Conservation (phyloP, 1,140 invertebrate species). For the Scaptodrosophila lebanonensis region DNA sequence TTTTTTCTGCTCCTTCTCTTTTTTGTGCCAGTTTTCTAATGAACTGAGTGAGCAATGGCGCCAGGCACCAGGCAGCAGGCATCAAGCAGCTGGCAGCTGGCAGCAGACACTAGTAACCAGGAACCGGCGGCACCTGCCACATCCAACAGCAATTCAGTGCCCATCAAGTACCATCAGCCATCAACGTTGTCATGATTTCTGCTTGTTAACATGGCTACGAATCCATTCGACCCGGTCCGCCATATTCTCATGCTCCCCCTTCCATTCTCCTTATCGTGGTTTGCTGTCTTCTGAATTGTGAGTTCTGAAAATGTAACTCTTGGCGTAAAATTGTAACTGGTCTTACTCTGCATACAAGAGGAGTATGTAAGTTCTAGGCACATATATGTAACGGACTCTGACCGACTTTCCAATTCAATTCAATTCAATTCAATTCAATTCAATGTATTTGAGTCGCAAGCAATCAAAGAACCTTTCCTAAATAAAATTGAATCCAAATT, state of each 20-base stretch:
- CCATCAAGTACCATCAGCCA: constrained; percentile 66
- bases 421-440: no score
- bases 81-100: not conserved
- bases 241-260: not conserved
- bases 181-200: constrained; percentile 72
- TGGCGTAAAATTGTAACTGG: constrained; percentile 47
- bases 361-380: no score
- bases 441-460: no score
- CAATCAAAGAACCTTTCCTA: no score
- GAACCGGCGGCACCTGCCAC: not conserved
- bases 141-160: constrained; percentile 7
- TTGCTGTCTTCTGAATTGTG: constrained; percentile 69
- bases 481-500: no score
- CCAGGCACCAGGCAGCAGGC: not conserved
- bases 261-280: constrained; percentile 30
- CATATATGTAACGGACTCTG: no score
- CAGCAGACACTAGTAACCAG: not conserved
- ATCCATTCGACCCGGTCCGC: not conserved
- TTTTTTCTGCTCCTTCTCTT: constrained; percentile 31
- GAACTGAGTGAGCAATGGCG: constrained; percentile 41
- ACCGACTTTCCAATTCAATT: no score
- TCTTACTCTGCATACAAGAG: no score
- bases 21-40: constrained; percentile 50
- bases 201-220: constrained; percentile 70
- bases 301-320: constrained; percentile 74